These are phyloP conservation scores for Thymelicus lineola DNA, from an alignment of 2,888 invertebrate genomes.

Conservation along the genomic window DNA sequence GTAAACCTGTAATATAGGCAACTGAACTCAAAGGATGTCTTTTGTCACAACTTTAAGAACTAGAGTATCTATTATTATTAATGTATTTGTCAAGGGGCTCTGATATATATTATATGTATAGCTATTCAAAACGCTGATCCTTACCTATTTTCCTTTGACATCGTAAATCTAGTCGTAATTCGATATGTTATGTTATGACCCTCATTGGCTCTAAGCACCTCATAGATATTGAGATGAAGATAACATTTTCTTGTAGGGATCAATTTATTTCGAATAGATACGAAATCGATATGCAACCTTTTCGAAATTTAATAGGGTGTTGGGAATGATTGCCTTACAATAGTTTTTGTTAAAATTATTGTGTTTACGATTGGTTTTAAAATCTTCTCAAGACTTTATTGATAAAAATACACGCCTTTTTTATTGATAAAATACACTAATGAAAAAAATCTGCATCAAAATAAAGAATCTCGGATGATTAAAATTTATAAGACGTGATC, in stretches of 20 bases:
- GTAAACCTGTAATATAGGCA: too few species aligned
- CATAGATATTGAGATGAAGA: conserved; percentile 19
- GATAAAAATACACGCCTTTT: too few species aligned
- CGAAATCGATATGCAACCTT: conserved; percentile 26
- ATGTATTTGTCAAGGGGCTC: too few species aligned
- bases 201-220: conserved; percentile 21
- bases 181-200: conserved; percentile 9
- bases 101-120: too few species aligned
- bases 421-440: too few species aligned
- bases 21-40: too few species aligned
- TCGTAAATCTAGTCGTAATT: background rate
- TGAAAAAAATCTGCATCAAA: too few species aligned
- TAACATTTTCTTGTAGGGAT: conserved; percentile 6
- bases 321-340: conserved; percentile 7
- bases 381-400: background rate
- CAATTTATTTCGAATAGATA: conserved; percentile 25
- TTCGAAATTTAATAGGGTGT: conserved; percentile 22
- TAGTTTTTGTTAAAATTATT: background rate
- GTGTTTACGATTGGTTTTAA: background rate
- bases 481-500: too few species aligned
- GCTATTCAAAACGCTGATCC: background rate
- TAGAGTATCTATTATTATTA: too few species aligned
- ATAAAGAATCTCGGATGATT: too few species aligned
- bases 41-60: too few species aligned
- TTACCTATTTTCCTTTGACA: background rate